phyloP scores from a whole-genome alignment of 2,888 invertebrate genomes.

The Dilophus febrilis region DNA sequence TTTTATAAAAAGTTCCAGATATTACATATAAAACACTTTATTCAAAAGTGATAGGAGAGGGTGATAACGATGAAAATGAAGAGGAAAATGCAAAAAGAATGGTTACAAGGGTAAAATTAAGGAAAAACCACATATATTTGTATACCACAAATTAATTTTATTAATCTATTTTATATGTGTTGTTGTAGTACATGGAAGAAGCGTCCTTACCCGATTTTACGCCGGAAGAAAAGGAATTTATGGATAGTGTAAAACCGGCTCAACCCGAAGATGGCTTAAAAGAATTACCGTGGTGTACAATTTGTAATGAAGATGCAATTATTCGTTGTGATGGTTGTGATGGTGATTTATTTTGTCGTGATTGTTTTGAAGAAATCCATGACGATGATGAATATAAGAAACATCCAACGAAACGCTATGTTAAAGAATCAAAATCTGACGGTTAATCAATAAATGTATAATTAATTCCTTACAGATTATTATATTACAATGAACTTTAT shows the following conservation, averaged over 20 bases:
- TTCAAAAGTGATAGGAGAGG: too few species aligned
- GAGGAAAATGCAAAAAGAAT: constrained; percentile 25
- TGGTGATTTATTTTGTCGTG: constrained; percentile 61
- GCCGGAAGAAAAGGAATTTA: constrained; percentile 28
- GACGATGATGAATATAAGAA: constrained; percentile 38
- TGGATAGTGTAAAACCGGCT: constrained; percentile 16
- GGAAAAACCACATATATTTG: too few species aligned
- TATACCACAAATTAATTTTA: background rate
- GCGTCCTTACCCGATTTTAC: constrained; percentile 31
- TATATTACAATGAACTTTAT: too few species aligned
- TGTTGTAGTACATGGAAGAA: constrained; percentile 33
- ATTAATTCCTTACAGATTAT: too few species aligned
- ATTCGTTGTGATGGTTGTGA: constrained; percentile 60
- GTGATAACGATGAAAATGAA: too few species aligned
- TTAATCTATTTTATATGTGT: background rate
- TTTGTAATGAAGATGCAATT: constrained; percentile 67
- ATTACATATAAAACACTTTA: too few species aligned
- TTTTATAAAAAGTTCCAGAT: too few species aligned
- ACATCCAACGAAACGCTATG: constrained; percentile 15
- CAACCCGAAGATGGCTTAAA: constrained; percentile 23
- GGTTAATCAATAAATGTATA: constrained; percentile 10
- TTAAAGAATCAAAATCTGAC: too few species aligned
- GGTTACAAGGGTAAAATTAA: constrained; percentile 19
- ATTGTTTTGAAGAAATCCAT: constrained; percentile 57
- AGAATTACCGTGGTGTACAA: constrained; percentile 67